Evolutionary conservation across 2,113 vertebrate species (phyloP).

Genomic region (Semnornis frantzii): DNA sequence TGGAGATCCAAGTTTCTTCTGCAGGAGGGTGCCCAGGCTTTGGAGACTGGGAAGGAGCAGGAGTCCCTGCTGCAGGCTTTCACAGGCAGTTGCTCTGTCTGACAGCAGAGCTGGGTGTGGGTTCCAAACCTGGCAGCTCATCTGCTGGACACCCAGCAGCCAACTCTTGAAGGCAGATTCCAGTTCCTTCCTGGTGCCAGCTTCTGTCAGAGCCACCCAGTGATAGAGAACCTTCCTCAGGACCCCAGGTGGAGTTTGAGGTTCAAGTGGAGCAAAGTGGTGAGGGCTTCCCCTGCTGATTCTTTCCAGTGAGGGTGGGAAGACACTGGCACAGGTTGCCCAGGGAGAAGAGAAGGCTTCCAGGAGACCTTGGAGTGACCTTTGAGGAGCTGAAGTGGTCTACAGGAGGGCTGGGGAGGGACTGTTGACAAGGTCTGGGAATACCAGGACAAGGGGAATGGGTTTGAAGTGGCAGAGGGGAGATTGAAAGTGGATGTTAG

Average conservation of each 20-base stretch:
- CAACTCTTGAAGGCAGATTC: not conserved
- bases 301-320: no score
- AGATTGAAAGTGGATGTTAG: no score
- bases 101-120: fast-evolving
- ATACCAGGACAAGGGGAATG: no score
- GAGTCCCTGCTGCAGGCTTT: not conserved
- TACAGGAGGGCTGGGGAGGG: no score
- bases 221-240: not conserved
- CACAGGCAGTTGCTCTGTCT: not conserved
- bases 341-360: no score
- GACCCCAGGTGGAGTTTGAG: not conserved
- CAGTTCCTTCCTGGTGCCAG: not conserved
- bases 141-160: not conserved
- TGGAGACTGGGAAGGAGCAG: not conserved
- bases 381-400: no score
- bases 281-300: not conserved
- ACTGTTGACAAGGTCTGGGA: no score
- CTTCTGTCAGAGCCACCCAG: not conserved
- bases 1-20: not conserved
- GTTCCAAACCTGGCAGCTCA: fast-evolving
- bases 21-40: not conserved
- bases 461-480: no score
- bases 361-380: no score
- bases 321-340: no score
- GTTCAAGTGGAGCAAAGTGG: not conserved